phyloP scores from a whole-genome alignment of 2,797 vertebrate species.

The Jordanella pulchra region DNA sequence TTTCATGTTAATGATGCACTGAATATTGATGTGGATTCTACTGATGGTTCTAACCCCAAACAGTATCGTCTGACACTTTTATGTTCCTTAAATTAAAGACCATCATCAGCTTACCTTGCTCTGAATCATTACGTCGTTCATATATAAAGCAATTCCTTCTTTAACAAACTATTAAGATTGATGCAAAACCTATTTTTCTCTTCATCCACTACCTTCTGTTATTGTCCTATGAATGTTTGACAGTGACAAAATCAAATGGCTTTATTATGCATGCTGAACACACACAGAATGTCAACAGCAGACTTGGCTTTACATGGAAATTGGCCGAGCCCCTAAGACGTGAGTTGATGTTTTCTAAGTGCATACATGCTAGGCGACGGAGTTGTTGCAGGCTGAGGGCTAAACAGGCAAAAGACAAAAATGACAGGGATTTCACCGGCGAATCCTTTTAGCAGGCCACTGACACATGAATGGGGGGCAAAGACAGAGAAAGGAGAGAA shows the following conservation, averaged over 20 bases:
- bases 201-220: neutral
- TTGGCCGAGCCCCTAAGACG: conserved; percentile 37
- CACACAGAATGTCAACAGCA: conserved; percentile 36
- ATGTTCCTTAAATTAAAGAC: neutral
- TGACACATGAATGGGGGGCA: conserved; percentile 81
- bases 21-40: neutral
- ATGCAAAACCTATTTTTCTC: conserved; percentile 1
- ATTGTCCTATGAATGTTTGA: conserved; percentile 4
- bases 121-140: neutral
- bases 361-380: conserved; percentile 66
- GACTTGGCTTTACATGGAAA: conserved; percentile 43
- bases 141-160: neutral
- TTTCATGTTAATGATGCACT: neutral
- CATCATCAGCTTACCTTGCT: neutral
- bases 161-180: conserved; percentile 14
- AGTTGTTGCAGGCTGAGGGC: conserved; percentile 55
- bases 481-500: conserved; percentile 54
- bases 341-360: conserved; percentile 63
- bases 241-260: conserved; percentile 5
- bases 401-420: conserved; percentile 77
- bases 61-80: neutral
- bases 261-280: conserved; percentile 36
- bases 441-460: conserved; percentile 85
- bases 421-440: conserved; percentile 81
- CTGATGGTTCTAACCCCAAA: neutral